Evolutionary conservation across 2,113 vertebrate genomes (phyloP), one percentile per base, ranked within the genome.

Genomic region (Halcyon malimbica): DNA sequence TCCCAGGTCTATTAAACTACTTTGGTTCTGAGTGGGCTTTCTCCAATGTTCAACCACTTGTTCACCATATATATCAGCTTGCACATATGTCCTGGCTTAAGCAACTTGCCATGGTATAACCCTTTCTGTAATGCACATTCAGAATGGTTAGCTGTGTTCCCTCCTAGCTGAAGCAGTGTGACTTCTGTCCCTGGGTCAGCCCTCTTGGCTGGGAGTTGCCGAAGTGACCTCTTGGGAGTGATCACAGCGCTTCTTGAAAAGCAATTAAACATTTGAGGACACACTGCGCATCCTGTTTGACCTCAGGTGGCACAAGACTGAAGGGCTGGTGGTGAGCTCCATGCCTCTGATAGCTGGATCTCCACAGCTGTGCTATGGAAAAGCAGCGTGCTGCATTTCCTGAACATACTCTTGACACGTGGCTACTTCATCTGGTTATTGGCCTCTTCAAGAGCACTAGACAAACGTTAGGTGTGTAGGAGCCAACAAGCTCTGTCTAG

Each of bases 121-220:
- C 25, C 20, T 54, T 82, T 54, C 51, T 59, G 20, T 77, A 59
- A 39, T 31, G 42, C 16, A 35, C 20, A 2, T 69, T 83, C 48
- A 19, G n/a, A 67, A 29, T 33, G 13, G 53, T n/a, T 89, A 4
- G 33, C 39, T 76, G 21, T 62, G 18, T 29, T 94, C 48, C 46
- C 46, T 70, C 37, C 46, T 65, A 26, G 68, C 31, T 90, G 60
- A 93, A 67, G 68, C 44, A 80, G 17, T 20, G 35, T 2, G 5
- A 2, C 41, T 81, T 74, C 41, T 54, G 18, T 62, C 46, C 1
- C 0, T 0, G 0, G 26, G 51, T 65, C 83, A 88, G 28, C 19
- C 41, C 50, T 74, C 26, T 69, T 62, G 54, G 15, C 33, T 56
- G 62, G 41, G n/a, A 83, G 33, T 71, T 93, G 41, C 35, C 0